These are phyloP conservation scores for Aethina tumida DNA, from an alignment of 1,140 invertebrate species.

Conservation along the genomic window DNA sequence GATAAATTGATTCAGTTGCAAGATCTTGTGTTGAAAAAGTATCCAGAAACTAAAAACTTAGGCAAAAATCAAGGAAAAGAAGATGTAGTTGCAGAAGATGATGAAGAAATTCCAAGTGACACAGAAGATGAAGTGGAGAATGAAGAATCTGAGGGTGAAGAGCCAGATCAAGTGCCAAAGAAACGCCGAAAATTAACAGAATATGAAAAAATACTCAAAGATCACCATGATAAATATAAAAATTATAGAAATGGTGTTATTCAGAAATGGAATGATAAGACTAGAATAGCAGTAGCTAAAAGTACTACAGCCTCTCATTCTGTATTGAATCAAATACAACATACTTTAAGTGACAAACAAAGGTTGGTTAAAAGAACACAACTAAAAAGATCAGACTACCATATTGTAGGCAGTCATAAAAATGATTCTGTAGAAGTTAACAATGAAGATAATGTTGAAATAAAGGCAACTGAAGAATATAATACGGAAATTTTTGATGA, in stretches of 20 bases:
- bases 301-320: slow-evolving; percentile 58
- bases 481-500: slow-evolving; percentile 91
- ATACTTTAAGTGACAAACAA: slow-evolving; percentile 65
- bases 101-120: slow-evolving; percentile 42
- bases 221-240: slow-evolving; percentile 53
- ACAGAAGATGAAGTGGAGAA: slow-evolving; percentile 38
- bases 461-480: slow-evolving; percentile 45
- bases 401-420: slow-evolving; percentile 53
- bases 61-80: slow-evolving; percentile 19
- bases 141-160: slow-evolving; percentile 21
- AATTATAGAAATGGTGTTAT: slow-evolving; percentile 68
- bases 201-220: slow-evolving; percentile 50
- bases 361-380: slow-evolving; percentile 74
- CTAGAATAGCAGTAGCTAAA: slow-evolving; percentile 49
- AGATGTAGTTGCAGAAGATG: slow-evolving; percentile 34
- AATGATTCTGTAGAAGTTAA: slow-evolving; percentile 31
- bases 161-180: slow-evolving; percentile 30
- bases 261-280: slow-evolving; percentile 91
- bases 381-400: slow-evolving; percentile 63
- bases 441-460: slow-evolving; percentile 21
- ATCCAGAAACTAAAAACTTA: slow-evolving; percentile 51
- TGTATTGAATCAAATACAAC: slow-evolving; percentile 78
- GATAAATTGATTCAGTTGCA: slow-evolving; percentile 56
- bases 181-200: slow-evolving; percentile 53
- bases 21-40: slow-evolving; percentile 47